Evolutionary conservation across 2,888 invertebrate species (phyloP).

Genomic region (Argyresthia goedartella): DNA sequence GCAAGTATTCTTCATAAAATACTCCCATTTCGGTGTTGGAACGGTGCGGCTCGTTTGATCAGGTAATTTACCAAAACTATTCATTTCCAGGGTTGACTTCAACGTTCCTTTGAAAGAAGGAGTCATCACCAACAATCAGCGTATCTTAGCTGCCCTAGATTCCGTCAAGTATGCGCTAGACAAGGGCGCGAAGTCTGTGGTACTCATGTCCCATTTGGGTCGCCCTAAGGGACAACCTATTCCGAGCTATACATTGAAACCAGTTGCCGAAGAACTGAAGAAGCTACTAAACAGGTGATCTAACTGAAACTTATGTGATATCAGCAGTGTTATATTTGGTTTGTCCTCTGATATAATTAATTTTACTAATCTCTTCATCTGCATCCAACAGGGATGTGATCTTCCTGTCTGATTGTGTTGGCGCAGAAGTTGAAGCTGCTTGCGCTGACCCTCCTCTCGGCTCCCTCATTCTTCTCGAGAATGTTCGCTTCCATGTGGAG

Average conservation of each 20-base stretch:
- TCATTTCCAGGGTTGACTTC: slow-evolving; percentile 90
- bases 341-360: no score
- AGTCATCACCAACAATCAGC: slow-evolving; percentile 96
- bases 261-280: slow-evolving; percentile 92
- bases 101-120: slow-evolving; percentile 98
- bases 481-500: slow-evolving; percentile 95
- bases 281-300: slow-evolving; percentile 80
- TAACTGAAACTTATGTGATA: background rate
- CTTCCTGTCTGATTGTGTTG: slow-evolving; percentile 93
- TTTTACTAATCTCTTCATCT: no score
- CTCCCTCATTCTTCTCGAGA: slow-evolving; percentile 93
- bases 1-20: slow-evolving; percentile 55
- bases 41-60: background rate
- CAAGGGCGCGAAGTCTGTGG: slow-evolving; percentile 94
- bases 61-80: slow-evolving; percentile 1
- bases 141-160: slow-evolving; percentile 95
- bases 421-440: slow-evolving; percentile 89
- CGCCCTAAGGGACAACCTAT: slow-evolving; percentile 94
- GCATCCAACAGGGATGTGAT: slow-evolving; percentile 70
- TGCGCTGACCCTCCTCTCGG: slow-evolving; percentile 91
- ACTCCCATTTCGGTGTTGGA: background rate
- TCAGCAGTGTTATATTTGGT: background rate
- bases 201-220: slow-evolving; percentile 98
- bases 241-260: slow-evolving; percentile 90
- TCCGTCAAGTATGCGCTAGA: slow-evolving; percentile 93